These are phyloP conservation scores for Eupithecia exiguata DNA, from an alignment of 2,888 invertebrate species.

Conservation along the genomic window DNA sequence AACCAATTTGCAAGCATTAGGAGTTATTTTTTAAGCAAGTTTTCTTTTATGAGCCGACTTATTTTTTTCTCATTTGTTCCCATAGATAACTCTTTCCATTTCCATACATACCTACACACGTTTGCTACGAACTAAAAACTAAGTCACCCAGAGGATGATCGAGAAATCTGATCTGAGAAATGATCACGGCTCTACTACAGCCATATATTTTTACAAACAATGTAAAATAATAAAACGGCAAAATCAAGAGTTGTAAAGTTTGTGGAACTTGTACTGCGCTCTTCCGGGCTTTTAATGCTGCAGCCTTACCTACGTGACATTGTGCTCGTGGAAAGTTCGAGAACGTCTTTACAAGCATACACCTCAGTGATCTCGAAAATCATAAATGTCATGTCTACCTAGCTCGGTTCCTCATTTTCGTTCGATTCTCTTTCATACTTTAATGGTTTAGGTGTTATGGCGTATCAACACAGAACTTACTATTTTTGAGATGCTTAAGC, in stretches of 20 bases:
- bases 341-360: not conserved
- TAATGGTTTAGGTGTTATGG: too few relatives aligned
- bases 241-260: slow-evolving; percentile 1
- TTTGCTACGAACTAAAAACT: not conserved
- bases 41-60: not conserved
- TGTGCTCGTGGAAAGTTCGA: not conserved
- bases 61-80: too few relatives aligned
- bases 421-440: too few relatives aligned
- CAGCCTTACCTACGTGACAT: not conserved
- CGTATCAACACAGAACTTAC: too few relatives aligned
- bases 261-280: not conserved
- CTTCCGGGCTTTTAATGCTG: not conserved
- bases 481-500: too few relatives aligned
- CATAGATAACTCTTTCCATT: too few relatives aligned
- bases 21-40: not conserved
- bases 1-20: not conserved
- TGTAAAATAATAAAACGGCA: not conserved
- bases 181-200: not conserved
- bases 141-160: not conserved
- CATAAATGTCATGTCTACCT: too few relatives aligned
- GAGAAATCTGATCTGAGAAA: not conserved
- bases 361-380: too few relatives aligned
- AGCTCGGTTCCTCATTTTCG: too few relatives aligned
- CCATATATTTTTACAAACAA: not conserved
- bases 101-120: too few relatives aligned